Evolutionary conservation across 1,140 invertebrate species (phyloP), one percentile per base, ranked within the genome.

Genomic region (Trissolcus basalis): DNA sequence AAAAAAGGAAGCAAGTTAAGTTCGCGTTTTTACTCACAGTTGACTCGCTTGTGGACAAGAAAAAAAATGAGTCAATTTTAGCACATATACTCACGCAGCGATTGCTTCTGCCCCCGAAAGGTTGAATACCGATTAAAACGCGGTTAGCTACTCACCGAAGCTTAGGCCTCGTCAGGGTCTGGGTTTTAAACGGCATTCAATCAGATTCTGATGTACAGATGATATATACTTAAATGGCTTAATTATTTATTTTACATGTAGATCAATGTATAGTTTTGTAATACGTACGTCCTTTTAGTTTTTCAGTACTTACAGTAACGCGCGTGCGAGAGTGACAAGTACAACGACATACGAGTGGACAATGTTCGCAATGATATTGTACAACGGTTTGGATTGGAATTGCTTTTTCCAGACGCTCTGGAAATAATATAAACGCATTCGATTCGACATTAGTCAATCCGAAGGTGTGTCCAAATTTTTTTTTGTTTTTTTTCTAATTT

Each of bases 251-350:
- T 77, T 85, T 84, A 84, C 81, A 81, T 77, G 75, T 82, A 83
- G 79, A 80, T 81, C 80, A 83, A 82, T 80, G 77, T 79, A 81
- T 78, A 80, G 84, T 50, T 73, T 67, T 39, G 77, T 85, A 83
- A 87, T 88, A 87, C 86, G 85, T 88, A 87, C 87, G 85, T 88
- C 85, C 81, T 83, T 81, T 84, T 83, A 76, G 69, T 72, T 68
- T 84, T 88, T 86, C 81, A 85, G 87, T 88, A 88, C 87, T 88
- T 87, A 88, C 87, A 87, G 84, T 87, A 88, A 88, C 86, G 85
- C 86, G 86, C 82, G 77, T 85, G 85, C 82, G 82, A 85, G 80
- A 86, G 83, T 82, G 86, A 87, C 85, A 86, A 87, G 85, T 85
- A 87, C 83, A 83, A 84, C 82, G 82, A 87, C 85, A 86, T 87